Percentiles rank a stretch among this genome's conserved stretches.
phyloP scores from a whole-genome alignment of 2,888 invertebrate genomes.

The Phengaris arion region DNA sequence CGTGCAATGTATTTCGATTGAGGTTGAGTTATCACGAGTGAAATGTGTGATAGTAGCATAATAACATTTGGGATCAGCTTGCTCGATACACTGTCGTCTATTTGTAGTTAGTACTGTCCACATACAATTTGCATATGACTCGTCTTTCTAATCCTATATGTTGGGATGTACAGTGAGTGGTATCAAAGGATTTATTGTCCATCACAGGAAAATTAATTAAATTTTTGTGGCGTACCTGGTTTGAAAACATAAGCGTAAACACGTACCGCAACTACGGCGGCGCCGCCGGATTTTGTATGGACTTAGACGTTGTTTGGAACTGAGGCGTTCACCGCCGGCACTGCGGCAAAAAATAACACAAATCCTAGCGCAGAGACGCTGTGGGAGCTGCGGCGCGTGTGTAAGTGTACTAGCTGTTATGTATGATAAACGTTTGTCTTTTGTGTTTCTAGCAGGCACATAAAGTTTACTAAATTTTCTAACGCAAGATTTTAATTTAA shows the following conservation, averaged over 20 bases:
- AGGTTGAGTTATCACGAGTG: not conserved
- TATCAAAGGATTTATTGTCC: conserved; percentile 44
- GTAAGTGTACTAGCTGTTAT: no score
- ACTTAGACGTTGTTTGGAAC: no score
- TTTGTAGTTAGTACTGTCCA: conserved; percentile 48
- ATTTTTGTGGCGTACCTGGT: conserved; percentile 17
- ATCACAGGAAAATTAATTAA: conserved; percentile 26
- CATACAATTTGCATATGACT: conserved; percentile 55
- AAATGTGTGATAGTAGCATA: conserved; percentile 20
- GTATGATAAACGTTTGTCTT: no score
- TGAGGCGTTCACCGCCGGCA: no score
- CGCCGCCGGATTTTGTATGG: no score
- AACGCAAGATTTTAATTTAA: not conserved
- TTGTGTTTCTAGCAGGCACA: not conserved
- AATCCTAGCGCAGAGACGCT: no score
- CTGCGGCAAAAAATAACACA: no score
- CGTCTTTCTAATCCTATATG: conserved; percentile 49
- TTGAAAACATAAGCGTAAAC: not conserved
- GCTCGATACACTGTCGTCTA: conserved; percentile 40
- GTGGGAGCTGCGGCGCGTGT: no score
- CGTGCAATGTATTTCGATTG: not conserved
- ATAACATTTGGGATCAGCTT: conserved; percentile 44
- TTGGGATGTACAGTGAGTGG: conserved; percentile 43
- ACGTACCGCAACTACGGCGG: no score
- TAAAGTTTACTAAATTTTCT: not conserved